These are phyloP conservation scores for Anolis carolinensis DNA, from an alignment of 2,113 vertebrate species.

Conservation along the genomic window DNA sequence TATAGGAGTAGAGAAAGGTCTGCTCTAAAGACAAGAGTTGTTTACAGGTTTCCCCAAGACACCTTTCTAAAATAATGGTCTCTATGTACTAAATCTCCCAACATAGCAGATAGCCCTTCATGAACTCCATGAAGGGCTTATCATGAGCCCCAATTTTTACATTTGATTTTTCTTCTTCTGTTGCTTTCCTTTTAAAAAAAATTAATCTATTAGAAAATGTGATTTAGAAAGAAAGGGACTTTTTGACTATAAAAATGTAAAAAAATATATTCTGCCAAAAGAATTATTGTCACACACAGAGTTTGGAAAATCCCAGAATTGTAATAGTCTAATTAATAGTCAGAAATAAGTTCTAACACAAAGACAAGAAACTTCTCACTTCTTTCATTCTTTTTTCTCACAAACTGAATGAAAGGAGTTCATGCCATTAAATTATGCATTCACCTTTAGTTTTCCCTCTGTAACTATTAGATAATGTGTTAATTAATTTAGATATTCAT, in stretches of 20 bases:
- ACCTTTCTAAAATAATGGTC: conserved; percentile 35
- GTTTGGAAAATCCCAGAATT: no score
- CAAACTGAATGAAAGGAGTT: background rate
- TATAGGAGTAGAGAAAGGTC: conserved; percentile 30
- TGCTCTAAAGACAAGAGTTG: conserved; percentile 37
- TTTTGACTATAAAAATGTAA: background rate
- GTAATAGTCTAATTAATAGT: no score
- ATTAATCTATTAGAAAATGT: background rate
- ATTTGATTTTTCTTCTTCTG: background rate
- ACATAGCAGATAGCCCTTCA: conserved; percentile 4
- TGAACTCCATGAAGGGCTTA: background rate
- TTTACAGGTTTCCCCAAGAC: conserved; percentile 48
- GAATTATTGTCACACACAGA: no score
- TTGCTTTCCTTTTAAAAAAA: background rate
- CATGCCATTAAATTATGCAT: background rate
- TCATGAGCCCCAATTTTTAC: conserved; percentile 35
- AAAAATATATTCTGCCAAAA: background rate
- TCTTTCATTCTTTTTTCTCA: background rate
- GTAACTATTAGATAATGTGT: background rate
- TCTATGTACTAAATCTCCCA: conserved; percentile 23
- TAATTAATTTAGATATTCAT: conserved; percentile 6
- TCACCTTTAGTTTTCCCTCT: background rate
- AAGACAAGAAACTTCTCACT: background rate
- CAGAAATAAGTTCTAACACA: background rate
- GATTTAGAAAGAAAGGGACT: background rate